phyloP scores from a whole-genome alignment of 2,888 invertebrate species.

The Odontomyia ornata region DNA sequence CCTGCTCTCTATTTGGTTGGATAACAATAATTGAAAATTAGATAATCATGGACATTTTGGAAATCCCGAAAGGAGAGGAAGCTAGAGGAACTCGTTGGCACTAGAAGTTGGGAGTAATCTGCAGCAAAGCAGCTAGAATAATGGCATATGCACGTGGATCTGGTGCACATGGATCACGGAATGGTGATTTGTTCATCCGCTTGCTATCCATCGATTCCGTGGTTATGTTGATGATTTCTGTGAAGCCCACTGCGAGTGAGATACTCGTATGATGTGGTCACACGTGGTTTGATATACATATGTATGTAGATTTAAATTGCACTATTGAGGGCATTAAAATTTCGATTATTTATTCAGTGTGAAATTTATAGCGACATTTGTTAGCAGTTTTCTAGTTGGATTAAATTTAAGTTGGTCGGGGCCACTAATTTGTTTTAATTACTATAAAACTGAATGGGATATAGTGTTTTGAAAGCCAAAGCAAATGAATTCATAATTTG shows the following conservation, averaged over 20 bases:
- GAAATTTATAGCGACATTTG: neutral
- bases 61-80: neutral
- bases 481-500: too few species aligned
- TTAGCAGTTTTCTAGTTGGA: neutral
- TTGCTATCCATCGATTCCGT: neutral
- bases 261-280: neutral
- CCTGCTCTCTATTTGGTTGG: neutral
- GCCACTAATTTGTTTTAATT: too few species aligned
- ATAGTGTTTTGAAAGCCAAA: too few species aligned
- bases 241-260: neutral
- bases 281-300: neutral
- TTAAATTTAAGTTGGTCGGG: too few species aligned
- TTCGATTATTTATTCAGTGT: neutral
- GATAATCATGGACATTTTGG: neutral
- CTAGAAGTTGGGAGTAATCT: neutral
- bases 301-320: neutral
- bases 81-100: neutral
- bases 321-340: neutral
- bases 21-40: slow-evolving; percentile 13
- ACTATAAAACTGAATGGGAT: too few species aligned
- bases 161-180: neutral
- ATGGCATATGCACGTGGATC: neutral
- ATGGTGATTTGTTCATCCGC: neutral
- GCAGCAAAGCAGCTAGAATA: neutral
- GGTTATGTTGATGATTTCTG: neutral